A percentile compares a stretch with the other conserved stretches of the same genome.
These are phyloP conservation scores for Megaleporinus macrocephalus DNA, from an alignment of 2,113 vertebrate species.

Conservation along the genomic window DNA sequence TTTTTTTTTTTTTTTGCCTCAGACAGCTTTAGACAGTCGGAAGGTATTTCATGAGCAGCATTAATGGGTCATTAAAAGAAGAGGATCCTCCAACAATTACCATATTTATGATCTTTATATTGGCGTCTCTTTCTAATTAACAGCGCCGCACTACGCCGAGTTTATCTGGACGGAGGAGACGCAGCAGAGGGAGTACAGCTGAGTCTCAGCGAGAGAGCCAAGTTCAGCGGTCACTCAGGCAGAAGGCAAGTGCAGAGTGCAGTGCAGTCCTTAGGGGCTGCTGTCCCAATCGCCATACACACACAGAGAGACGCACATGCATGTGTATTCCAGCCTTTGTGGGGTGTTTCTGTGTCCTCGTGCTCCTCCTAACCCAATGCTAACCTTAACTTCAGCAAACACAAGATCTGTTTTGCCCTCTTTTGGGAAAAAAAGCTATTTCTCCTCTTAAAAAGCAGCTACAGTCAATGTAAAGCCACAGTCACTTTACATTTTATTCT, in stretches of 20 bases:
- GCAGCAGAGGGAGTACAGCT: not conserved
- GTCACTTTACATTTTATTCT: no score
- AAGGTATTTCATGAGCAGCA: not conserved
- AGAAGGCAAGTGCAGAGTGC: not conserved
- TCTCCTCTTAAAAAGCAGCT: no score
- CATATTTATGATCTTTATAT: not conserved
- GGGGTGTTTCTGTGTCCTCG: no score
- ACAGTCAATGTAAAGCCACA: no score
- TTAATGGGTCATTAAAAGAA: not conserved
- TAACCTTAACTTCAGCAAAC: no score
- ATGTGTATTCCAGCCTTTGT: not conserved
- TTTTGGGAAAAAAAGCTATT: not conserved
- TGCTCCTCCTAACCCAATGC: no score
- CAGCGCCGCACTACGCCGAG: not conserved
- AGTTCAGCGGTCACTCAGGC: constrained; percentile 5
- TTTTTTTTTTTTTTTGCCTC: not conserved
- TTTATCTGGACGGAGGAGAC: not conserved
- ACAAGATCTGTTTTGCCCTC: no score
- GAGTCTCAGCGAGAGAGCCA: constrained; percentile 13
- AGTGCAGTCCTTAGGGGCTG: constrained; percentile 28
- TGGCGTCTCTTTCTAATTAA: not conserved
- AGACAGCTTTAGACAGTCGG: not conserved
- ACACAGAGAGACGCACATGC: not conserved
- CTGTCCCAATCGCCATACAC: constrained; percentile 7
- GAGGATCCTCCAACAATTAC: not conserved